Conservation (phyloP, 2,888 invertebrate genomes). For the Lithodes maja region DNA sequence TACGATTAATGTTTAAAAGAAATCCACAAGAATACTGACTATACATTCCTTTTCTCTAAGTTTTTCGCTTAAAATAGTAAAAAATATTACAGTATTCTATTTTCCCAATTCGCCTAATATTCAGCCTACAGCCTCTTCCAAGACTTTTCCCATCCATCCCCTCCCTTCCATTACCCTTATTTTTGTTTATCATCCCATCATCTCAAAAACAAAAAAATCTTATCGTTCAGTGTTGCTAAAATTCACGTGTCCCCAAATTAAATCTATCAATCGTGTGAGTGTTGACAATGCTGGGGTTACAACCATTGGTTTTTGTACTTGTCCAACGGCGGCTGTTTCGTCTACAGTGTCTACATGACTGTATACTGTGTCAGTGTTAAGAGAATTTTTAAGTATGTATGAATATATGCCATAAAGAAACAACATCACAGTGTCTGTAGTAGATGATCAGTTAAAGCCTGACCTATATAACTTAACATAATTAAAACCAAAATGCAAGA, state of each 20-base stretch:
- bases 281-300: conserved; percentile 2
- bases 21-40: too few relatives aligned
- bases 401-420: too few relatives aligned
- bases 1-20: too few relatives aligned
- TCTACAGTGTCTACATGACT: background rate
- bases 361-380: background rate
- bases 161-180: background rate
- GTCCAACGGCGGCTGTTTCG: background rate
- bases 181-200: background rate
- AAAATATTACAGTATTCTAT: too few relatives aligned
- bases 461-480: too few relatives aligned
- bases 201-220: background rate
- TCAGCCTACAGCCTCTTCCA: too few relatives aligned
- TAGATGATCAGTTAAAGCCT: too few relatives aligned
- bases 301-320: conserved; percentile 12
- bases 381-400: background rate
- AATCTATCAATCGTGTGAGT: background rate
- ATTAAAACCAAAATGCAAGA: too few relatives aligned
- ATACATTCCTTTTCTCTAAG: too few relatives aligned
- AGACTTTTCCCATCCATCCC: background rate
- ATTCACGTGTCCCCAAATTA: background rate
- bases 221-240: conserved; percentile 29
- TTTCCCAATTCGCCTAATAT: too few relatives aligned
- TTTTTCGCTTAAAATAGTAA: too few relatives aligned
- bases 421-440: too few relatives aligned